These are phyloP conservation scores for Drosophila phalerata DNA, from an alignment of 2,888 invertebrate species.

Conservation along the genomic window DNA sequence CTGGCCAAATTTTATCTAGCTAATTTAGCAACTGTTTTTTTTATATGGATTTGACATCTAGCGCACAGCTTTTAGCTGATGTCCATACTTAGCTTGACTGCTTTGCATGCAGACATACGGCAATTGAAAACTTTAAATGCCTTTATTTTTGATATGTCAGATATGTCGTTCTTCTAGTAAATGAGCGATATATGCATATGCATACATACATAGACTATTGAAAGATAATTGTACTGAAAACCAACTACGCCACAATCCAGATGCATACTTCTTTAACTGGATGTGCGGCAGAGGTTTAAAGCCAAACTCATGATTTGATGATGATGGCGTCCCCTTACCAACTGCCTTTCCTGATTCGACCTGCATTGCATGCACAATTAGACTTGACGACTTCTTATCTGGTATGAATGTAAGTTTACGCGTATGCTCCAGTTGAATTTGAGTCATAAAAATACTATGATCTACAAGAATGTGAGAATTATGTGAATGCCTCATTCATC, in stretches of 20 bases:
- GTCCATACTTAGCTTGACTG: no score
- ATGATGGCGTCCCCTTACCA: constrained; percentile 37
- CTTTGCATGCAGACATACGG: no score
- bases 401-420: constrained; percentile 81
- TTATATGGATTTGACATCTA: no score
- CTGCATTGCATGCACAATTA: constrained; percentile 23
- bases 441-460: constrained; percentile 82
- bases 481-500: neutral
- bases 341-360: constrained; percentile 26
- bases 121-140: no score
- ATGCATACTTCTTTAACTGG: constrained; percentile 79
- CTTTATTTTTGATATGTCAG: no score
- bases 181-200: no score
- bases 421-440: constrained; percentile 84
- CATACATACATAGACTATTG: neutral
- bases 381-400: constrained; percentile 52
- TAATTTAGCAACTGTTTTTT: no score
- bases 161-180: no score
- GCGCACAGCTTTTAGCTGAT: no score
- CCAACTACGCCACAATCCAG: constrained; percentile 56
- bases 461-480: constrained; percentile 59
- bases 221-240: constrained; percentile 36
- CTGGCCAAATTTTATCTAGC: no score
- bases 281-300: constrained; percentile 59
- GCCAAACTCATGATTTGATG: constrained; percentile 35